Base-by-base conservation (phyloP, 2,797 vertebrate genomes). In the Pantherophis alleghaniensis region DNA sequence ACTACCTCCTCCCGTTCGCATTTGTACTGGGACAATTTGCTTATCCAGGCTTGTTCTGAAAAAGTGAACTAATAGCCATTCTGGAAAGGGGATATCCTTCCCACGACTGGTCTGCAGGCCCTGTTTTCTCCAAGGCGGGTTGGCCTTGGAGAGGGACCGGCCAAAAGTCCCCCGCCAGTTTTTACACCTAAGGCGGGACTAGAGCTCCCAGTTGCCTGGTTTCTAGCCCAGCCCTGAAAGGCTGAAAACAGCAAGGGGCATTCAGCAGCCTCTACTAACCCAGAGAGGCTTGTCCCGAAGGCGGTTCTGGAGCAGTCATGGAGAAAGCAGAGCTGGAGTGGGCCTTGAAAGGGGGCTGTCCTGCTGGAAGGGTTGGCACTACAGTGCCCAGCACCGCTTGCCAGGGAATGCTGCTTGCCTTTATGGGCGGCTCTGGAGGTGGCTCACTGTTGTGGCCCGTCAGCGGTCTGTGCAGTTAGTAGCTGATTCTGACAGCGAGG, bases 211-310 rank as follows among this genome's bases (percentile, higher is more conserved):
- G 28, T n/a, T 6, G 13, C 63, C 28, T n/a, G 13, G 26, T 14
- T 11, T 5, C 63, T 66, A 66, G 63, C 12, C 28, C 63, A 12
- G 63, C 13, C 11, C 63, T 5, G 10, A 69, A 2, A 14, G 66
- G n/a, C 66, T 6, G n/a, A 16, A 69, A 16, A 69, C 1, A 5
- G n/a, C 66, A 2, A n/a, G n/a, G 0, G n/a, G 14, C 63, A 0
- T 69, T 6, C 13, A n/a, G 63, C 0, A 2, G 63, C n/a, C 63
- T 7, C 5, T 32, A 5, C 14, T 16, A 6, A 16, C 63, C 28
- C 63, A 69, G 63, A 14, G n/a, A 28, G 66, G n/a, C n/a, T 69
- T 32, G 13, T 69, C 14, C n/a, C 14, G 6, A 32, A 32, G 66
- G n/a, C 2, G 13, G 14, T 6, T 69, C 66, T 32, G 87, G 87